These are phyloP conservation scores for Cyprinodon brontotheroides DNA, from an alignment of 2,113 vertebrate species.

Conservation along the genomic window DNA sequence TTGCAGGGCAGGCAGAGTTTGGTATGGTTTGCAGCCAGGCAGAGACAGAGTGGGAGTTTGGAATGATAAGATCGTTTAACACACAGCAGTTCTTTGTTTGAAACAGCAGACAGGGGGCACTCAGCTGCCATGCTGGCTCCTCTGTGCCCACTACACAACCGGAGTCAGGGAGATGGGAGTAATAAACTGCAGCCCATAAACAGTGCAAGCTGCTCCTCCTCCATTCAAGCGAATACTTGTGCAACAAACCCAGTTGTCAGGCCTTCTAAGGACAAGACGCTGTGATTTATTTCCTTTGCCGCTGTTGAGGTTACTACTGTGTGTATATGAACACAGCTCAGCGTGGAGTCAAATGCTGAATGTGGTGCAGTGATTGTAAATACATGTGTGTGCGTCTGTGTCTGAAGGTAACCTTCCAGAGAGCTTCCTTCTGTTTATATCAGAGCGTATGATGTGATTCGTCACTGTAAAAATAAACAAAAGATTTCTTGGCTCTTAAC, in stretches of 20 bases:
- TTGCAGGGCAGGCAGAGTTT: constrained; percentile 43
- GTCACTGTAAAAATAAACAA: background rate
- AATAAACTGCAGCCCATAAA: constrained; percentile 49
- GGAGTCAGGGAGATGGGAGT: constrained; percentile 20
- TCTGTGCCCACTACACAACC: constrained; percentile 13
- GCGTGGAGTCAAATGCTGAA: background rate
- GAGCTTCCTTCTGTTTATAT: constrained; percentile 5
- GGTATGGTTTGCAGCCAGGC: constrained; percentile 34
- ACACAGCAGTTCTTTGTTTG: constrained; percentile 59
- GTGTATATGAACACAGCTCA: constrained; percentile 6
- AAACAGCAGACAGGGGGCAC: constrained; percentile 46
- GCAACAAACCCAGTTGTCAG: constrained; percentile 31
- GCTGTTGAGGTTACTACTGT: constrained; percentile 16
- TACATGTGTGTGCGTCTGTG: background rate
- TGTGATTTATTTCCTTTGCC: constrained; percentile 33
- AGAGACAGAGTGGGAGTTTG: constrained; percentile 16
- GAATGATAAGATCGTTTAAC: constrained; percentile 23
- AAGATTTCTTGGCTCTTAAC: background rate
- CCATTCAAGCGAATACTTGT: constrained; percentile 13
- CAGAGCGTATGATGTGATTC: background rate
- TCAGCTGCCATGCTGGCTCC: constrained; percentile 19
- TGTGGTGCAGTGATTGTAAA: background rate
- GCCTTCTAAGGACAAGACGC: constrained; percentile 70
- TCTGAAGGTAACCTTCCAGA: background rate
- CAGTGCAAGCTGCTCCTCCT: constrained; percentile 21